A percentile compares a stretch with the other conserved stretches of the same genome.
Conservation (phyloP, 2,888 invertebrate species). For the Linnaemya tessellans region DNA sequence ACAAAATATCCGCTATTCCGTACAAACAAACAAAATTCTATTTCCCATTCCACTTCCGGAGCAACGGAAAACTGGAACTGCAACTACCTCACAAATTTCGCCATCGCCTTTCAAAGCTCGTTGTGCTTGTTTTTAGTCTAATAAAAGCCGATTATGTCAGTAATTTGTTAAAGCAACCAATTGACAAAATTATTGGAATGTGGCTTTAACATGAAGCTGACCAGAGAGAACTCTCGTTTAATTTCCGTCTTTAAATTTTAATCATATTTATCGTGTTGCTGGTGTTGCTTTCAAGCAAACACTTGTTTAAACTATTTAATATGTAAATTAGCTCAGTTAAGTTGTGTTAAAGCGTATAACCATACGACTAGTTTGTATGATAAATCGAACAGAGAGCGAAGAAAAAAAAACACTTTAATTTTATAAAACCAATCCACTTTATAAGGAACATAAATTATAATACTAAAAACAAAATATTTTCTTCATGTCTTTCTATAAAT, state of each 20-base stretch:
- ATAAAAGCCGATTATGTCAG: conserved; percentile 24
- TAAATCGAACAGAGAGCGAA: conserved; percentile 11
- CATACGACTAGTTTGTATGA: neutral
- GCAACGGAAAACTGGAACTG: too few species aligned
- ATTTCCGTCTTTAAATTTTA: conserved; percentile 18
- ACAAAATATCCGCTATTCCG: neutral
- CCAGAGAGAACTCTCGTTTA: neutral
- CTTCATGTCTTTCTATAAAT: conserved; percentile 21
- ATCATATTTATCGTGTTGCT: neutral
- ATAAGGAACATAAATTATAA: conserved; percentile 51
- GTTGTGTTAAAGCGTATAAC: conserved; percentile 1
- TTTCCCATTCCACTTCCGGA: neutral
- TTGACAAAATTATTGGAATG: conserved; percentile 23
- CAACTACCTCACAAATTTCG: neutral
- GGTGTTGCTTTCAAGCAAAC: conserved; percentile 32
- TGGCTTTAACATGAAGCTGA: neutral
- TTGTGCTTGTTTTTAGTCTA: neutral
- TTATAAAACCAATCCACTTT: conserved; percentile 45
- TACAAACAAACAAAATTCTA: too few species aligned
- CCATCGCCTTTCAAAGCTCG: neutral
- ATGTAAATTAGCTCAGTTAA: conserved; percentile 45
- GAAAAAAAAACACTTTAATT: conserved; percentile 18
- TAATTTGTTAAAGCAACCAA: conserved; percentile 15
- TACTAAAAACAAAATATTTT: conserved; percentile 33
- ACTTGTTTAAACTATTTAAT: conserved; percentile 59